Conservation (phyloP, 2,797 vertebrate genomes). For the Melopsittacus undulatus region DNA sequence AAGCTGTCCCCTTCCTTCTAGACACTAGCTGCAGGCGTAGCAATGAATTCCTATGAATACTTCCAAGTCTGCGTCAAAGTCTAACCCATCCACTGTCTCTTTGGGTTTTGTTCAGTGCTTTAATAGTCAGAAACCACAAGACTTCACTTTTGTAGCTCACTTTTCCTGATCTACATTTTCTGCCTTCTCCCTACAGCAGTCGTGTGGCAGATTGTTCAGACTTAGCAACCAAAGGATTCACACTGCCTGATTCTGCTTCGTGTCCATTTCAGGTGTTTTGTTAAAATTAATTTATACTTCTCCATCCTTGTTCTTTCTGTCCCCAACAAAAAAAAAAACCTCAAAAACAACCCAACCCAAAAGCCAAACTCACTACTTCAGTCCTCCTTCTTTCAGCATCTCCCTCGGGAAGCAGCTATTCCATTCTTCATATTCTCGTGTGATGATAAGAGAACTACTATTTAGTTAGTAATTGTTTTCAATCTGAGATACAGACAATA, state of each 20-base stretch:
- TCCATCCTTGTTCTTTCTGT: neutral
- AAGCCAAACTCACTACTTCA: neutral
- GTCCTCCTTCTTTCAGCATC: neutral
- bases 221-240: neutral
- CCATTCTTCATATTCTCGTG: neutral
- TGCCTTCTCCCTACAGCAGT: neutral
- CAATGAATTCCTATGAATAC: neutral
- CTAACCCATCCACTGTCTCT: neutral
- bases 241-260: neutral
- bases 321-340: neutral
- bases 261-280: neutral
- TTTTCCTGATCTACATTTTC: neutral
- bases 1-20: neutral
- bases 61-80: neutral
- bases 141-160: neutral
- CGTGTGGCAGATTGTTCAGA: neutral
- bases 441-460: neutral
- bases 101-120: neutral
- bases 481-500: neutral
- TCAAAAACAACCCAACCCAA: neutral
- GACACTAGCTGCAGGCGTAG: neutral
- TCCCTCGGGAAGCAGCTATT: neutral
- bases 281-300: neutral
- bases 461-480: neutral
- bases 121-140: neutral